Conservation (phyloP, 1,140 invertebrate genomes). For the Euglossa dilemma region DNA sequence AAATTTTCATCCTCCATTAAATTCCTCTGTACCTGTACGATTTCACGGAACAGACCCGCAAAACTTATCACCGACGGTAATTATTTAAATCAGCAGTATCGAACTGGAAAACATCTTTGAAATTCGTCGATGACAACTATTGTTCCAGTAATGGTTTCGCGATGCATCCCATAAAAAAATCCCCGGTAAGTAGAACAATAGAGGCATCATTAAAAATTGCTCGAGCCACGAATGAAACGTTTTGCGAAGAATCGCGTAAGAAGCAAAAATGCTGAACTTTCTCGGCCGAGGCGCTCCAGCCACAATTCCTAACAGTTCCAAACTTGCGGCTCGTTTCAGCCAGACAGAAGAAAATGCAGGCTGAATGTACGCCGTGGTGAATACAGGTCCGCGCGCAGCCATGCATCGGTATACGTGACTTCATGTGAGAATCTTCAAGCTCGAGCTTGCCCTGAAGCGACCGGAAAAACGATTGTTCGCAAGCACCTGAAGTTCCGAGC, state of each 20-base stretch:
- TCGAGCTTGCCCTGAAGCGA: constrained; percentile 30
- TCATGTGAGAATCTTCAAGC: constrained; percentile 39
- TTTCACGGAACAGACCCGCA: no score
- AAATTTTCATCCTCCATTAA: neutral
- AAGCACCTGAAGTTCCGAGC: constrained; percentile 47
- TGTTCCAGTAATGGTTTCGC: neutral
- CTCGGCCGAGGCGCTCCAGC: constrained; percentile 21
- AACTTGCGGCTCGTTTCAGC: constrained; percentile 39
- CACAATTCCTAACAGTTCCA: constrained; percentile 38
- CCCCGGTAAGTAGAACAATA: neutral
- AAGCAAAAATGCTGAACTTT: constrained; percentile 33
- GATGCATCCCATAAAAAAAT: neutral
- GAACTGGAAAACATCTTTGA: no score
- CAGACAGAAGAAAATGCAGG: constrained; percentile 55
- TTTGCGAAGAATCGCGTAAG: neutral
- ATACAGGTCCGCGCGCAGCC: neutral
- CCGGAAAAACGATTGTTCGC: constrained; percentile 60
- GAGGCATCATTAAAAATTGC: constrained; percentile 37
- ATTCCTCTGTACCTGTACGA: neutral
- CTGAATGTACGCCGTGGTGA: constrained; percentile 22
- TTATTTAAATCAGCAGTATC: no score
- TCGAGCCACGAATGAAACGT: neutral
- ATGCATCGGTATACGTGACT: constrained; percentile 42
- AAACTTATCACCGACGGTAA: no score
- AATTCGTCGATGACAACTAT: neutral